Percentiles rank a stretch among this genome's conserved stretches.
Conservation (phyloP, 35 echinoderm and acorn worm genomes). For the Acanthaster planci region DNA sequence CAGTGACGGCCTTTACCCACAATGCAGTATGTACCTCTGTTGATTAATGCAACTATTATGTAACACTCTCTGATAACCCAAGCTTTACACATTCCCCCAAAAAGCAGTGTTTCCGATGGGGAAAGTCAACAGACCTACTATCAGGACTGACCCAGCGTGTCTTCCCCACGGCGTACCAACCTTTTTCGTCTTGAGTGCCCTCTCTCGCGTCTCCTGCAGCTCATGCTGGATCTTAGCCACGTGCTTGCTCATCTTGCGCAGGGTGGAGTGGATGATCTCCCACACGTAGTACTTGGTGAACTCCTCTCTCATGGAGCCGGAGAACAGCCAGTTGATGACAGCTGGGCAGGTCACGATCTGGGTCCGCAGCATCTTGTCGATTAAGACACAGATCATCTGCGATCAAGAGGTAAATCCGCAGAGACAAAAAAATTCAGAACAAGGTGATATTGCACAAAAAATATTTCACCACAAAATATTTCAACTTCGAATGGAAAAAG, state of each 20-base stretch:
- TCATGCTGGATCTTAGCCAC: constrained; percentile 65
- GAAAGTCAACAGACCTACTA: too few species aligned
- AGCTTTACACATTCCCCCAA: too few species aligned
- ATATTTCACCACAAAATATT: too few species aligned
- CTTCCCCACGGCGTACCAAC: constrained; percentile 35
- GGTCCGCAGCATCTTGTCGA: constrained; percentile 93
- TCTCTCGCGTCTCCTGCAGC: constrained; percentile 72
- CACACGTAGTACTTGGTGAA: constrained; percentile 86
- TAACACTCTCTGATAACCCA: too few species aligned
- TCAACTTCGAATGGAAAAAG: too few species aligned
- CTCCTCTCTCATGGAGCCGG: constrained; percentile 68
- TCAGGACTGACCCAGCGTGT: neutral
- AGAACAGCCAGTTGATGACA: constrained; percentile 96
- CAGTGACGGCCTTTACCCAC: too few species aligned
- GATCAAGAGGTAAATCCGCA: too few species aligned
- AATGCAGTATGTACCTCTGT: too few species aligned
- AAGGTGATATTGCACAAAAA: too few species aligned
- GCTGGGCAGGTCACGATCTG: constrained; percentile 87
- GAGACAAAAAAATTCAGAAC: too few species aligned
- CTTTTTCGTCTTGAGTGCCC: constrained; percentile 46
- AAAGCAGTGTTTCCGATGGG: too few species aligned
- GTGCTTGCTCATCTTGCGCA: constrained; percentile 88
- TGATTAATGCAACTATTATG: too few species aligned
- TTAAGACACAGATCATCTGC: constrained; percentile 93
- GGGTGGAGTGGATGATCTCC: constrained; percentile 87